A percentile compares a stretch with the other conserved stretches of the same genome.
Conservation (phyloP, 2,797 vertebrate genomes). For the Pachyuromys duprasi region DNA sequence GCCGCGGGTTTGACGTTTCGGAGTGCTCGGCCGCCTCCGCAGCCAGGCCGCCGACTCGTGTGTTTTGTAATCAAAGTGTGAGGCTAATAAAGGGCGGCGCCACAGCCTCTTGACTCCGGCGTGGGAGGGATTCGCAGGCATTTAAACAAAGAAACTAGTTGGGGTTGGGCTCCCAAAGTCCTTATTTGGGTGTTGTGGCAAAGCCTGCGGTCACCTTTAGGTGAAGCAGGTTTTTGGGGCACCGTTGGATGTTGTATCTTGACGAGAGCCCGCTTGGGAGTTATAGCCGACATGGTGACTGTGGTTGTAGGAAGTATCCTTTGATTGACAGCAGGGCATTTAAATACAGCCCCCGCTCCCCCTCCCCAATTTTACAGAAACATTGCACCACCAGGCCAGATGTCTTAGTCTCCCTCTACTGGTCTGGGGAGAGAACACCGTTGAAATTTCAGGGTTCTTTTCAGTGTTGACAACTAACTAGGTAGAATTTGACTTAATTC, state of each 20-base stretch:
- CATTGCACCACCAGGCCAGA: slow-evolving; percentile 78
- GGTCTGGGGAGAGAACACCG: slow-evolving; percentile 75
- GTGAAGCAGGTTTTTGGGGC: slow-evolving; percentile 67
- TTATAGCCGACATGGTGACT: slow-evolving; percentile 79
- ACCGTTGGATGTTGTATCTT: slow-evolving; percentile 61
- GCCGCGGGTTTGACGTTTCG: slow-evolving; percentile 83
- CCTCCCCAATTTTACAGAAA: slow-evolving; percentile 85
- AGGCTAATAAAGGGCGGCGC: slow-evolving; percentile 84
- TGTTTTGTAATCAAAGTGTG: slow-evolving; percentile 84
- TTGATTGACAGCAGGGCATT: slow-evolving; percentile 97
- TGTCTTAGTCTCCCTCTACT: slow-evolving; percentile 83
- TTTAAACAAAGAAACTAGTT: slow-evolving; percentile 92
- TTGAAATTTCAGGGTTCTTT: slow-evolving; percentile 52
- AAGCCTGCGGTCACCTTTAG: slow-evolving; percentile 79
- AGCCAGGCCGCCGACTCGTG: slow-evolving; percentile 80
- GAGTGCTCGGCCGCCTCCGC: slow-evolving; percentile 76
- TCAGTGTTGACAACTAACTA: background rate
- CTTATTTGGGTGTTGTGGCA: slow-evolving; percentile 79
- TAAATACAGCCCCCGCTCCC: slow-evolving; percentile 91
- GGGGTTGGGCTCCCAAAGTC: slow-evolving; percentile 79
- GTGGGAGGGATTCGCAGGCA: slow-evolving; percentile 84
- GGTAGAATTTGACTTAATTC: slow-evolving; percentile 65
- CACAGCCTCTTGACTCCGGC: slow-evolving; percentile 79
- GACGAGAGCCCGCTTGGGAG: slow-evolving; percentile 66
- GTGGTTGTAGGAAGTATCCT: slow-evolving; percentile 88